Conservation (phyloP, 2,797 vertebrate genomes). For the Ctenopoma multispine region DNA sequence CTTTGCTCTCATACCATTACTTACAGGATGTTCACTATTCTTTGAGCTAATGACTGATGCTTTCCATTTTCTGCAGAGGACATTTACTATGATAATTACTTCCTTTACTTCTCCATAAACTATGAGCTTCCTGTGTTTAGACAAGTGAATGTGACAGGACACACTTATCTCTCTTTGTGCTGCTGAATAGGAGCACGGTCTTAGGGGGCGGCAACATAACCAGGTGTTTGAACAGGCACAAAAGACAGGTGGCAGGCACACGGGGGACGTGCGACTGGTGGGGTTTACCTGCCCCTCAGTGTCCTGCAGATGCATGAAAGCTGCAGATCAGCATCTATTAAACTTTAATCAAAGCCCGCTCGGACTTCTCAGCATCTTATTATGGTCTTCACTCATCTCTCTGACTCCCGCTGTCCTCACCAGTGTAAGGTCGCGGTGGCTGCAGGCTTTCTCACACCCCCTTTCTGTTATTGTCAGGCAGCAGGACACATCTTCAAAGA, state of each 20-base stretch:
- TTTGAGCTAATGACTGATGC: no score
- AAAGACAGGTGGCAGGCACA: constrained; percentile 57
- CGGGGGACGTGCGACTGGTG: constrained; percentile 3
- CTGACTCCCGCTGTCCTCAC: neutral
- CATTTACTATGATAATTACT: neutral
- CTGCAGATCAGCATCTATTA: constrained; percentile 3
- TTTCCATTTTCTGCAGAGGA: neutral
- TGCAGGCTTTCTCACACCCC: constrained; percentile 4
- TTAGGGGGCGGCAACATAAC: neutral
- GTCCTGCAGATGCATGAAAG: constrained; percentile 17
- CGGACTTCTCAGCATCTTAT: constrained; percentile 18
- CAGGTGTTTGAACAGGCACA: constrained; percentile 66
- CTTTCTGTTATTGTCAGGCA: constrained; percentile 47
- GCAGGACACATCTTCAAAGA: constrained; percentile 70
- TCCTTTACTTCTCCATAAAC: neutral
- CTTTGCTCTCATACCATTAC: no score
- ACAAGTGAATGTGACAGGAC: neutral
- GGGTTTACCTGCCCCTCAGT: constrained; percentile 10
- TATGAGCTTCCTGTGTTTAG: neutral
- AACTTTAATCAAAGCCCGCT: constrained; percentile 42
- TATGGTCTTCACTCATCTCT: constrained; percentile 21
- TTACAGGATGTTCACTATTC: no score
- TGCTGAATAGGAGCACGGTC: constrained; percentile 1
- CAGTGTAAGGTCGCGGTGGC: no score
- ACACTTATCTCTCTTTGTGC: neutral